These are phyloP conservation scores for Tigriopus californicus DNA, from an alignment of 2,888 invertebrate species.

Conservation along the genomic window DNA sequence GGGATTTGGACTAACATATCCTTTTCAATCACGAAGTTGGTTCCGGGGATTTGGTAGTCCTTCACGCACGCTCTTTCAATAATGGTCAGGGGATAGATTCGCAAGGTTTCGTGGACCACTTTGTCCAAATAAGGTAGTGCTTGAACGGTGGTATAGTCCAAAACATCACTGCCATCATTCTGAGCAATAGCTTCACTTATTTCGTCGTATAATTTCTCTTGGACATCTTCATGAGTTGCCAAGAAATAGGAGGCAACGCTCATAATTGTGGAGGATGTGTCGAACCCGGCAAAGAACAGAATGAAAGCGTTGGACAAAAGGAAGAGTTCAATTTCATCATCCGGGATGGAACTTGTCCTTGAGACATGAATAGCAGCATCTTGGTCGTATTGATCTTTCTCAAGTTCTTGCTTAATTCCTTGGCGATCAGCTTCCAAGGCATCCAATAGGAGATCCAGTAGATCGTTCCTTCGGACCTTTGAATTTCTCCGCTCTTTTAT, in stretches of 20 bases:
- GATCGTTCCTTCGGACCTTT: background rate
- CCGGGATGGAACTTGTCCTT: background rate
- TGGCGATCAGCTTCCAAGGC: background rate
- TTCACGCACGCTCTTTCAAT: background rate
- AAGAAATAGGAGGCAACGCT: background rate
- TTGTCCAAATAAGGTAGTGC: conserved; percentile 3
- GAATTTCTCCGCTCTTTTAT: background rate
- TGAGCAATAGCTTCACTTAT: background rate
- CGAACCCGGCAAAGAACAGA: conserved; percentile 14
- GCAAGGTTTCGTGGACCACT: conserved; percentile 1
- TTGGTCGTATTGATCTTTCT: background rate
- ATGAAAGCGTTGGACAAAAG: background rate
- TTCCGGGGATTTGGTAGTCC: conserved; percentile 9
- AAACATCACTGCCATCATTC: background rate
- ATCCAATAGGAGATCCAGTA: background rate
- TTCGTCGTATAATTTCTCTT: conserved; percentile 10
- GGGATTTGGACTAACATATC: background rate
- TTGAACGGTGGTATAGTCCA: conserved; percentile 4
- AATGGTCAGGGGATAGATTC: background rate
- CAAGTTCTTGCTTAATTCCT: background rate
- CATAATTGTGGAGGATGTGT: conserved; percentile 10
- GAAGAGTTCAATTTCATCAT: background rate
- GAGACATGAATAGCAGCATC: background rate
- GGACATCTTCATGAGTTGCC: conserved; percentile 2
- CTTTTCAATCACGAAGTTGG: background rate